A percentile compares a stretch with the other conserved stretches of the same genome.
phyloP scores from a whole-genome alignment of 2,113 vertebrate species.

The Dromaius novaehollandiae region DNA sequence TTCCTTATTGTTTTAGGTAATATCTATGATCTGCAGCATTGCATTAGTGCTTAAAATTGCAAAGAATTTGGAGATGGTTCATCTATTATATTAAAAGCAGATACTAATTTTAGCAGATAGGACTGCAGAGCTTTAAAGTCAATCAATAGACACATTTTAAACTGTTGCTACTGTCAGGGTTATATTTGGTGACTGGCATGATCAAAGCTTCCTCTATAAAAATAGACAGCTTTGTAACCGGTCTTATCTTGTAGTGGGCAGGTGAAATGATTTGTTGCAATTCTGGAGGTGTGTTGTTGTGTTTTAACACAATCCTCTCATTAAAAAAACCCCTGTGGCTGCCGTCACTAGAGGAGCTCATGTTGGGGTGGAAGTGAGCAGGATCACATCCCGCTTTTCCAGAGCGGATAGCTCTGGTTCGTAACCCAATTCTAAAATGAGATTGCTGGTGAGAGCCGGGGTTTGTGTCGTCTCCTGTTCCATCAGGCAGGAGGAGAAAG shows the following conservation, averaged over 20 bases:
- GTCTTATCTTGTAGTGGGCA: accelerated
- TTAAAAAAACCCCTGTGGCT: background rate
- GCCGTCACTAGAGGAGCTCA: background rate
- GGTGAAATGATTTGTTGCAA: background rate
- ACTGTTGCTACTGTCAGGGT: background rate
- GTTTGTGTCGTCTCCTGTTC: background rate
- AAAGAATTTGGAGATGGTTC: background rate
- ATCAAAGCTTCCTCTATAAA: background rate
- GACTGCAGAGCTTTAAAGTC: background rate
- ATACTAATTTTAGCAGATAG: background rate
- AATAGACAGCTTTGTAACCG: background rate
- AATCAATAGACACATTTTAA: background rate
- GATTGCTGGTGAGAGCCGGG: background rate
- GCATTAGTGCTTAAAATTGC: too few species aligned
- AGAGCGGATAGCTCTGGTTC: background rate
- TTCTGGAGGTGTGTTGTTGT: accelerated
- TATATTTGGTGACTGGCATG: background rate
- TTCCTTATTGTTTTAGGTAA: background rate
- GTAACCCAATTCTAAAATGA: background rate
- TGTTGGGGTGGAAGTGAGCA: accelerated
- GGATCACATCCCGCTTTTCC: background rate
- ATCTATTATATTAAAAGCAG: accelerated
- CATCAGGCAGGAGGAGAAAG: background rate
- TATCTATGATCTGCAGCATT: background rate
- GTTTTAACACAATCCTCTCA: background rate